Base-by-base conservation (phyloP, 64 coral and sea anemone species). In the Anthopleura sola region DNA sequence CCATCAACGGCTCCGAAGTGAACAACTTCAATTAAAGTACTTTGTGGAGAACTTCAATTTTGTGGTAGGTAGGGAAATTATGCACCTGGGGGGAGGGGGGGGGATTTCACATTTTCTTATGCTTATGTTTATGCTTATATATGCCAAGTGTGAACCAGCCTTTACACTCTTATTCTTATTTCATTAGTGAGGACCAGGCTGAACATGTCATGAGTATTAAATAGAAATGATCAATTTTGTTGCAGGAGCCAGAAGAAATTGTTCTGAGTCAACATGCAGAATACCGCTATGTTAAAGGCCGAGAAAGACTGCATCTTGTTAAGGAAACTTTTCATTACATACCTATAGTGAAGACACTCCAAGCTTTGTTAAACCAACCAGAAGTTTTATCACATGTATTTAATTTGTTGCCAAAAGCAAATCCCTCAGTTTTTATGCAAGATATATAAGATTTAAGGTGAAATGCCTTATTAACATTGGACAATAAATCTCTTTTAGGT, bases 171-270 rank as follows among this genome's bases (percentile, higher is more conserved):
- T n/a, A 5, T 60, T 60, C 24, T 20, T 60, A 60, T 60, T 20
- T 60, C 2, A 1, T 55, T 44, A 44, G 7, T 44, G 7, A 44
- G 2, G 2, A 3, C 7, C 7, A 3, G 7, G 7, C 7, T 44
- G 7, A 44, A 7, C 39, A 3, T 44, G 7, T 44, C 39, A 74
- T 87, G 85, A 2, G 21, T 17, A 36, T n/a, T n/a, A n/a, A n/a
- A n/a, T n/a, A 49, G 21, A 50, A 51, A 50, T 34, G 11, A 28
- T 26, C 26, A 68, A 83, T 23, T 71, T 21, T 24, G n/a, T n/a
- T n/a, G n/a, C n/a, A 92, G 90, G 85, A 92, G 78, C 90, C 90
- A 81, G 20, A 86, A 36, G 78, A 87, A 68, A 84, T 92, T 37
- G 50, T 83, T 17, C 75, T 92, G 50, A 87, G 64, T 84, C 91